Evolutionary conservation across 2,888 invertebrate species (phyloP), one percentile per base, ranked within the genome.

Genomic region (Caenorhabditis wallacei): DNA sequence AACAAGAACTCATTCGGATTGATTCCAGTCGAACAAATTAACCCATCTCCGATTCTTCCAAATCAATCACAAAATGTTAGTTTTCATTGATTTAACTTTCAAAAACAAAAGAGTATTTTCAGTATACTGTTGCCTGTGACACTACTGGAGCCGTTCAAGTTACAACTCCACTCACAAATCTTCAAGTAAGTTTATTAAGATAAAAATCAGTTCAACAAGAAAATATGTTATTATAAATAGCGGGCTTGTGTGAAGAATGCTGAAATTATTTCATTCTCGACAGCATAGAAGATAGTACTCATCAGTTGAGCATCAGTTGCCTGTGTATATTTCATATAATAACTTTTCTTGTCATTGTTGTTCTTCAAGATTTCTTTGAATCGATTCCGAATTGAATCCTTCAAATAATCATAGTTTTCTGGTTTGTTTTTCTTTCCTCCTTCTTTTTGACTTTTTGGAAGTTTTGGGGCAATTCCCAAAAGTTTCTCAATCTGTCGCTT

Each of bases 1-100:
- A 99, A 99, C 93, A 98, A 98, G 93, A 99, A 99, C 61, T 91
- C 90, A 72, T 99, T 99, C 93, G 98, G 98, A 56, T 93, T 99
- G 87, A 94, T 95, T 89, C 98, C 98, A 5, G 95, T 95, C 18
- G 94, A 95, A 48, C 96, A 96, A 0, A 93, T 98, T 81, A 95
- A 95, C 90, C 95, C 97, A 24, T 95, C 95, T 0, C 92, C 97
- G 64, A 95, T 95, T 78, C 95, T 96, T 1, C 90, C 91, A 2
- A 95, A 95, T 85, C 95, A 95, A 91, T 94, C 94, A 59, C 90
- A 95, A 63, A 97, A 97, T 91, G 95, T 87, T 51, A 22, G 83
- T 43, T 24, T 37, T 3, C 1, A 63, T 24, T 22, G n/a, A 18
- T 2, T 24, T 40, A 57, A 70, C 18, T 26, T 35, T 54, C 46